Conservation (phyloP, 35 echinoderm and acorn worm species). For the Patiria miniata region DNA sequence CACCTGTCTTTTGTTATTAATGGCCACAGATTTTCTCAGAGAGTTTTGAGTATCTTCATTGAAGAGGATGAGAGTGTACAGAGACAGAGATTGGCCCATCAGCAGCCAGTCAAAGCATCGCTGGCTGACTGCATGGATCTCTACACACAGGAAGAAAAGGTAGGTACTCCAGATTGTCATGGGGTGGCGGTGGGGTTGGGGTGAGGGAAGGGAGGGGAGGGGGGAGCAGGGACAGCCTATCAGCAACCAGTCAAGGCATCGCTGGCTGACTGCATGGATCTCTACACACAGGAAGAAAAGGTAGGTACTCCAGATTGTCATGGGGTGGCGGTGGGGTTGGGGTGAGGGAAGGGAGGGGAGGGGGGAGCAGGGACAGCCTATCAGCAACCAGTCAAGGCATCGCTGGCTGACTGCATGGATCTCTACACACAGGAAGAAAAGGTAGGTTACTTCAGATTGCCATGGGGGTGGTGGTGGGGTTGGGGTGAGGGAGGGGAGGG, state of each 20-base stretch:
- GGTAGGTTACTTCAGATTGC: no score
- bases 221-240: constrained; percentile 73
- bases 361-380: constrained; percentile 77
- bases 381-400: constrained; percentile 75
- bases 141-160: constrained; percentile 92
- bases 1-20: background rate
- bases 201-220: constrained; percentile 80
- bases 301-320: no score
- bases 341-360: no score
- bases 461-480: no score
- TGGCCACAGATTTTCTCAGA: constrained; percentile 51
- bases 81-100: constrained; percentile 62
- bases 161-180: no score
- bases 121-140: constrained; percentile 90
- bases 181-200: no score
- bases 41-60: constrained; percentile 64
- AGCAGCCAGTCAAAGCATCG: constrained; percentile 72
- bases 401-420: constrained; percentile 85
- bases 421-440: constrained; percentile 85
- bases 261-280: constrained; percentile 85
- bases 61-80: constrained; percentile 84
- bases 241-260: constrained; percentile 76
- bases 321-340: no score
- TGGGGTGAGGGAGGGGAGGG: constrained; percentile 52
- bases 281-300: constrained; percentile 93